Evolutionary conservation across 2,113 vertebrate species (phyloP), one percentile per base, ranked within the genome.

Genomic region (Amphiprion percula): DNA sequence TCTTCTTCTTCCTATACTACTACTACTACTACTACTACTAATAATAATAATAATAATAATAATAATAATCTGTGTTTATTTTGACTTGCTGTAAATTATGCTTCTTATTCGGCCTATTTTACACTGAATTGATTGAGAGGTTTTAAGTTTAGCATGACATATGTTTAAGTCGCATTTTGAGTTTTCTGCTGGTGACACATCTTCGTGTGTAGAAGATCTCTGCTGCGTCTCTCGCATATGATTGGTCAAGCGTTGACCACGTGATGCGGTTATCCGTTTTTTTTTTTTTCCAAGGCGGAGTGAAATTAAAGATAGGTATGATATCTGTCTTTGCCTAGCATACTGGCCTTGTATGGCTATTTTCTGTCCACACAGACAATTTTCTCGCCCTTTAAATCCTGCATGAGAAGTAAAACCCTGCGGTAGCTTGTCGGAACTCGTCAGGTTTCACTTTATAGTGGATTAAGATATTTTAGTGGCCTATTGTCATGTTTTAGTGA

Each of bases 201-300:
- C 85, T 78, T 10, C 0, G 0, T 0, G 0, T 4, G 10, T 44
- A 59, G 16, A 86, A 0, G 2, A 70, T 73, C 90, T 82, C 59
- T 80, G 72, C 0, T 55, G 0, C 7, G 24, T 54, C 6, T 10
- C 70, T 63, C 12, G 53, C 12, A 44, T 54, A 1, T 75, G 44
- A 90, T 86, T 91, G 90, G 90, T 41, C 63, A 5, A 62, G 6
- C 16, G 5, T 9, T 12, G 21, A 49, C 56, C 86, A 88, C 21
- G 24, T 93, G 89, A 85, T 44, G 23, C 30, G 0, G 17, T 50
- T 46, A 46, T 54, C 65, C 16, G 17, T n/a, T n/a, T n/a, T 30
- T 53, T 61, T 17, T 23, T 53, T 50, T 19, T 39, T n/a, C 26
- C 4, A 49, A 72, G 37, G 24, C 19, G 21, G 47, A 54, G 37